Evolutionary conservation across 2,888 invertebrate genomes (phyloP), one percentile per base, ranked within the genome.

Genomic region (Leucozona laternaria): DNA sequence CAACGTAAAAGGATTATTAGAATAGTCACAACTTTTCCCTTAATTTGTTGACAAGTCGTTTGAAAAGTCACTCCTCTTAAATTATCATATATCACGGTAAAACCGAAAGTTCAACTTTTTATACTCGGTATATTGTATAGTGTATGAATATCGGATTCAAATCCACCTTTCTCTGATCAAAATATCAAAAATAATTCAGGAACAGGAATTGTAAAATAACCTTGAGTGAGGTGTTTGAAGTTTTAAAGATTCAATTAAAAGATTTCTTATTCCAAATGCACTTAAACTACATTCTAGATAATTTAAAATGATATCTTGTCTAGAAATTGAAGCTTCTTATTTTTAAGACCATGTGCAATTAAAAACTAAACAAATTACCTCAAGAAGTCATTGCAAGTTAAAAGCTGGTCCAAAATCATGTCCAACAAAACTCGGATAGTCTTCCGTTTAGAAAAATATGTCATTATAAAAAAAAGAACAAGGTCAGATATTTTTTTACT

Each of bases 401-500:
- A 2, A n/a, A 2, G n/a, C 25, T 53, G n/a, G 58, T 20, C 22
- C 20, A 13, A 58, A 37, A 37, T 37, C 37, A 15, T 37, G 22
- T 34, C 34, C 6, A 34, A 20, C 37, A 37, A 20, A 5, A 22
- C 15, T 37, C 37, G 20, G 58, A 58, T 58, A 58, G 58, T 58
- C 58, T 37, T 58, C 58, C 58, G 58, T 17, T 57, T 57, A 11
- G 11, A 1, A 15, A 53, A 25, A 53, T 25, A 57, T 58, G 37
- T 58, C 34, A 37, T 58, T 37, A 37, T 57, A 57, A 57, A 57
- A 57, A 57, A 57, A 15, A 5, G 8, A 11, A 34, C 31, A 57
- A 85, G 84, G 84, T 79, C 72, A 57, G 57, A 25, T 4, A n/a
- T 25, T 31, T 28, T 7, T 15, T n/a, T 1, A 6, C 22, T 48